Evolutionary conservation across 2,113 vertebrate genomes (phyloP).

Genomic region (Electrona antarctica): DNA sequence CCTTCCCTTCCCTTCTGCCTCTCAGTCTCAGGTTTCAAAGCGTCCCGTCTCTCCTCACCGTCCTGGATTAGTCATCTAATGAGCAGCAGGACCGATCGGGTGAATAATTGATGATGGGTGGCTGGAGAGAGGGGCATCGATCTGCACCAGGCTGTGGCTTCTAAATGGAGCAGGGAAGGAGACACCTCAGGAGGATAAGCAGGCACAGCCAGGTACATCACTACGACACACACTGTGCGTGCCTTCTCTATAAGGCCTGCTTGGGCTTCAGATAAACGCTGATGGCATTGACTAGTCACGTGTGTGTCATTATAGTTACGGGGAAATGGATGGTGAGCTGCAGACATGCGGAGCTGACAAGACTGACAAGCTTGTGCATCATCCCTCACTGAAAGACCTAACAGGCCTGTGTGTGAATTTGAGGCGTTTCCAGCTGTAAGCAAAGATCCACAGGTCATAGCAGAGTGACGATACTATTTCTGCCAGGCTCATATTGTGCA

Average conservation of each 20-base stretch:
- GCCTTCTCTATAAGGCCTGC: neutral
- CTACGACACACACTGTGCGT: constrained; percentile 22
- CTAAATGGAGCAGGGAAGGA: constrained; percentile 64
- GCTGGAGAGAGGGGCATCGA: constrained; percentile 68
- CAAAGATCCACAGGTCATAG: too few species aligned
- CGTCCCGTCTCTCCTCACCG: constrained; percentile 50
- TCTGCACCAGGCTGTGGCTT: constrained; percentile 58
- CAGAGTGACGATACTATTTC: too few species aligned
- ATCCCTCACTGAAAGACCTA: too few species aligned
- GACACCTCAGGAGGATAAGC: constrained; percentile 50
- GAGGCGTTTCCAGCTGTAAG: too few species aligned
- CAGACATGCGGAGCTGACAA: too few species aligned
- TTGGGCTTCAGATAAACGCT: neutral
- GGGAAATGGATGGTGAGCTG: neutral
- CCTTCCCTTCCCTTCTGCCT: constrained; percentile 43
- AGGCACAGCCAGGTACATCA: constrained; percentile 45
- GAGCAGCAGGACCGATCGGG: constrained; percentile 70
- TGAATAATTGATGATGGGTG: constrained; percentile 76
- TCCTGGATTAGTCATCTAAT: constrained; percentile 75
- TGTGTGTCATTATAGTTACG: neutral
- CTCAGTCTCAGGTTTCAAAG: constrained; percentile 68
- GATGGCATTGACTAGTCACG: neutral
- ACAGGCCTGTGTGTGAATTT: too few species aligned
- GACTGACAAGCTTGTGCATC: too few species aligned
- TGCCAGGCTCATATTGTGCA: too few species aligned